A percentile compares a stretch with the other conserved stretches of the same genome.
phyloP scores from a whole-genome alignment of 2,113 vertebrate genomes.

The Willisornis vidua region DNA sequence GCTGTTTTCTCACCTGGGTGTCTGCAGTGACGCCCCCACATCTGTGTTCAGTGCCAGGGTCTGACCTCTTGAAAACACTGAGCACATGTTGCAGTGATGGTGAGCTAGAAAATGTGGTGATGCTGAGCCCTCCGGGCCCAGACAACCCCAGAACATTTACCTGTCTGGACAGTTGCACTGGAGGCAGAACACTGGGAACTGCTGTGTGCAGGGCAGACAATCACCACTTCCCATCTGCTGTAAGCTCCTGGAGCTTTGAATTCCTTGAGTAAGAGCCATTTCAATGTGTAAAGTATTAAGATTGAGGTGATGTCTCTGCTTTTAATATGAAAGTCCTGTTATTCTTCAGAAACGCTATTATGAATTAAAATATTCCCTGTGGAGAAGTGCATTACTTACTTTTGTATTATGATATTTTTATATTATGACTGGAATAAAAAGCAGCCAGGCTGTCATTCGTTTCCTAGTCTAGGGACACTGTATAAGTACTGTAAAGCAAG shows the following conservation, averaged over 20 bases:
- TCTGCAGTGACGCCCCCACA: fast-evolving
- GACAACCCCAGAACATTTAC: background rate
- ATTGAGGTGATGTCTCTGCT: background rate
- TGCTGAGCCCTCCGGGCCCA: fast-evolving
- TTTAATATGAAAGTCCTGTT: constrained; percentile 23
- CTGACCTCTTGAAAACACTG: background rate
- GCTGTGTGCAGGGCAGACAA: background rate
- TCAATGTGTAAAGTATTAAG: background rate
- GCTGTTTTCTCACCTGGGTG: background rate
- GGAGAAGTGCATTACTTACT: background rate
- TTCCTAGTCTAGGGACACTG: background rate
- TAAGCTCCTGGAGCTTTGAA: background rate
- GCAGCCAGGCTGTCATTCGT: background rate
- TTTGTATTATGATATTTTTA: background rate
- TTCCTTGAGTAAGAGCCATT: background rate
- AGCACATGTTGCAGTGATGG: background rate
- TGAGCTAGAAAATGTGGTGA: fast-evolving
- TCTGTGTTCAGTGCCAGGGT: background rate
- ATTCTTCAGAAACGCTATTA: background rate
- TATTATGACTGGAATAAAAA: background rate
- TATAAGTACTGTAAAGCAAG: constrained; percentile 12
- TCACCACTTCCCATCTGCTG: background rate
- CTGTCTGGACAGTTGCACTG: background rate
- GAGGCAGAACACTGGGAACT: background rate
- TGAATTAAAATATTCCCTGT: constrained; percentile 21